phyloP scores from a whole-genome alignment of 1,140 invertebrate genomes.

The Drosophila tropicalis region DNA sequence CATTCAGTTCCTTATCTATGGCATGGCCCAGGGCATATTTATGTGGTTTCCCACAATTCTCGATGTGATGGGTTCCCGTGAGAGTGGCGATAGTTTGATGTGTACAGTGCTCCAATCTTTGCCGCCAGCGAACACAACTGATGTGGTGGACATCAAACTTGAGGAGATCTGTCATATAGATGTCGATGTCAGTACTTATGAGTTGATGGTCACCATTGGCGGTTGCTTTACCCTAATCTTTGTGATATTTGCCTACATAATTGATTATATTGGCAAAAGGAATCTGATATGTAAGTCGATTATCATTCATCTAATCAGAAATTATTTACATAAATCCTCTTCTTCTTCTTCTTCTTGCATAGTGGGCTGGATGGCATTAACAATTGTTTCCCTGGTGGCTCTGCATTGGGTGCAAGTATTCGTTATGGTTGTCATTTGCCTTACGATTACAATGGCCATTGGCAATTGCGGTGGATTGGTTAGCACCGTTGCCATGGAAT shows the following conservation, averaged over 20 bases:
- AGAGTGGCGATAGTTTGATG: constrained; percentile 23
- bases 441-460: constrained; percentile 72
- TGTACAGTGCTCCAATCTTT: constrained; percentile 52
- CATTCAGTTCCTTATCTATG: constrained; percentile 84
- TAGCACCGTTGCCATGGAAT: constrained; percentile 81
- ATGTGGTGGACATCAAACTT: background rate
- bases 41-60: constrained; percentile 83
- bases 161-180: constrained; percentile 29
- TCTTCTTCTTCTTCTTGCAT: background rate
- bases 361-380: constrained; percentile 68
- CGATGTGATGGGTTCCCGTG: constrained; percentile 51
- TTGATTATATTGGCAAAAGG: constrained; percentile 68
- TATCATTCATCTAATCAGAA: background rate
- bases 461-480: constrained; percentile 82
- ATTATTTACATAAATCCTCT: background rate
- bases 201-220: constrained; percentile 73
- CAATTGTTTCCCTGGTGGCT: constrained; percentile 40
- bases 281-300: constrained; percentile 70
- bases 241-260: constrained; percentile 73
- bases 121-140: background rate
- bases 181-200: constrained; percentile 56
- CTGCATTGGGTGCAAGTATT: constrained; percentile 62
- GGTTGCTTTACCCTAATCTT: constrained; percentile 64
- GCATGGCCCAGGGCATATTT: constrained; percentile 82
- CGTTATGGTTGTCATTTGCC: constrained; percentile 51